Evolutionary conservation across 2,888 invertebrate species (phyloP).

Genomic region (Reticulitermes lucifugus): DNA sequence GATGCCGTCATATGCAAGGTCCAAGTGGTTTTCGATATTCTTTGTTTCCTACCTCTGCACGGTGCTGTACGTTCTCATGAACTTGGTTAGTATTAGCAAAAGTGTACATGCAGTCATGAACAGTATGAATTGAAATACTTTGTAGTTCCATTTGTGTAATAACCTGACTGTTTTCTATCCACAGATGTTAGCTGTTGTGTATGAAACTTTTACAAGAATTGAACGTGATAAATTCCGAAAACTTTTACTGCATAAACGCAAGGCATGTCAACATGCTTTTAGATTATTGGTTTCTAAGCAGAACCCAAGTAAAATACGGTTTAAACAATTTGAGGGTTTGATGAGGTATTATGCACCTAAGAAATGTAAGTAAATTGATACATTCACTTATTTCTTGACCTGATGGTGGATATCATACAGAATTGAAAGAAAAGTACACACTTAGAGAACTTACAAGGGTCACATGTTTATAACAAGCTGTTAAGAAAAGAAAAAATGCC

Average conservation of each 20-base stretch:
- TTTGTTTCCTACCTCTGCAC: constrained; percentile 88
- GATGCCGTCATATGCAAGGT: constrained; percentile 89
- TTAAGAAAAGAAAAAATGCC: no score
- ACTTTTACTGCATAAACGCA: constrained; percentile 81
- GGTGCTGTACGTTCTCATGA: constrained; percentile 89
- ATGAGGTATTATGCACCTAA: constrained; percentile 83
- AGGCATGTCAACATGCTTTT: constrained; percentile 86
- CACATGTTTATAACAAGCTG: no score
- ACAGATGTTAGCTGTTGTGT: constrained; percentile 90
- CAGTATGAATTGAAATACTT: neutral
- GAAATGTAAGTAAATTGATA: constrained; percentile 67
- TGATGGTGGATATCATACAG: neutral
- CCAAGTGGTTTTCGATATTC: constrained; percentile 86
- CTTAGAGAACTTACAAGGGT: neutral
- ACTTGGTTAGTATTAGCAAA: constrained; percentile 73
- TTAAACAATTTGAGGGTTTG: constrained; percentile 83
- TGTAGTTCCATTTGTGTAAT: neutral
- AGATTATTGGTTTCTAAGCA: constrained; percentile 82
- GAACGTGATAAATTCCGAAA: constrained; percentile 89
- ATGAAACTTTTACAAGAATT: constrained; percentile 88
- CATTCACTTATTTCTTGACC: neutral
- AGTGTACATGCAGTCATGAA: neutral
- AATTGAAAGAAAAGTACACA: neutral
- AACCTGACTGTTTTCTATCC: neutral
- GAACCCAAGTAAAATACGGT: constrained; percentile 74